Evolutionary conservation across 2,113 vertebrate genomes (phyloP), one percentile per base, ranked within the genome.

Genomic region (Eurystomus gularis): DNA sequence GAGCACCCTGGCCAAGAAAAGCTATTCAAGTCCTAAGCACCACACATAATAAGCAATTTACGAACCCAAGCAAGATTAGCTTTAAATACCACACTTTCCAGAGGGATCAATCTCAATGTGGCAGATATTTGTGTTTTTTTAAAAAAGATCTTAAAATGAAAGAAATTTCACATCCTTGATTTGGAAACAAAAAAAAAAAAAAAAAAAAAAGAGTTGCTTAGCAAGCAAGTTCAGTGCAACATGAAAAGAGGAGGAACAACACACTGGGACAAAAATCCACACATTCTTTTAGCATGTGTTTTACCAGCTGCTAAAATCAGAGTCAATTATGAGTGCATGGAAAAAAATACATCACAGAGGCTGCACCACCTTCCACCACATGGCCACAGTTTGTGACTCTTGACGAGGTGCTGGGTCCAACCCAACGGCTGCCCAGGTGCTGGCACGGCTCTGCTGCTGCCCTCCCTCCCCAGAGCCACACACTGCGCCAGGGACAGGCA

Each of bases 11-110:
- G 82, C 93, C 90, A 94, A 95, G 91, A 86, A 91, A 96, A 95
- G 90, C 0, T 15, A 96, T 93, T 90, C 69, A 77, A 82, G 89
- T 90, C 86, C 93, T 94, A 87, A 89, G 82, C 40, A 90, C n/a
- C 82, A 89, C 77, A 83, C 13, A 64, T 85, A 96, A 95, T 80
- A 93, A 91, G 90, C 85, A 92, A 77, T 95, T 93, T 91, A 95
- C 13, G 10, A 92, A 97, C 44, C 91, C 66, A 78, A 86, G 88
- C 42, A 76, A 93, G 48, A 96, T 96, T 93, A 88, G 68, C 71
- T 94, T 93, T 90, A 97, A 94, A 96, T 77, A 90, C 54, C 82
- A 86, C 48, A 37, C 37, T 88, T 95, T 85, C 66, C 16, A 8
- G 65, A 90, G 35, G 76, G 96, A 91, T 93, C 35, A 19, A 55